Base-by-base conservation (phyloP, 2,113 vertebrate genomes). In the Austrofundulus limnaeus region DNA sequence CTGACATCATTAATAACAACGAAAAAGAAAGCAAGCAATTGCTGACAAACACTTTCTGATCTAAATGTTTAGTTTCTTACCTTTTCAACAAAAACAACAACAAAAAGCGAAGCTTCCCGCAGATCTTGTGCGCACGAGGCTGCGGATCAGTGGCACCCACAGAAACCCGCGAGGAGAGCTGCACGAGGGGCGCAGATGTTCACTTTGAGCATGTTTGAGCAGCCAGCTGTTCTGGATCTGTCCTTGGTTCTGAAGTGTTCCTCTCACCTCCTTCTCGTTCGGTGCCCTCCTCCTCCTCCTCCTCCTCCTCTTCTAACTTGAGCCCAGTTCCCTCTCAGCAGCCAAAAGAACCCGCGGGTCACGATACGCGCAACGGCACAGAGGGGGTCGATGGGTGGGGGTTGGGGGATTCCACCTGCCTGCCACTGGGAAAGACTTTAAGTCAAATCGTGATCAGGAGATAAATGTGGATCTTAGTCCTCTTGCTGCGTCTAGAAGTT, bases 171-270 rank as follows among this genome's bases (percentile, higher is more conserved):
- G 68, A 2, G 66, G 17, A 10, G 50, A 28, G 56, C 70, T 72
- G 81, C 75, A 78, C n/a, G 74, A 54, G 81, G 70, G 62, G 63
- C 14, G 41, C 79, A 87, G 85, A 84, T 82, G 83, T 80, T 64
- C 76, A 81, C 81, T 78, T 70, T 34, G 42, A 39, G 73, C 77
- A 63, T 85, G 70, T 75, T 77, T 63, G 69, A 34, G 61, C 84
- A 75, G 34, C 31, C 78, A 67, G 73, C 66, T 16, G 52, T 55
- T 67, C 23, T 34, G 88, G 84, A 81, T 80, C 91, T 91, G 88
- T 92, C 91, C 91, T 78, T 87, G 90, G 91, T 91, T 56, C 91
- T 90, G 89, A 92, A 87, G 63, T 77, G 60, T 34, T 17, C 34
- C 14, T 54, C 73, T 34, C 66, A 47, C 48, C 25, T 13, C 57